Evolutionary conservation across 2,888 invertebrate species (phyloP).

Genomic region (Ptychoptera albimana): DNA sequence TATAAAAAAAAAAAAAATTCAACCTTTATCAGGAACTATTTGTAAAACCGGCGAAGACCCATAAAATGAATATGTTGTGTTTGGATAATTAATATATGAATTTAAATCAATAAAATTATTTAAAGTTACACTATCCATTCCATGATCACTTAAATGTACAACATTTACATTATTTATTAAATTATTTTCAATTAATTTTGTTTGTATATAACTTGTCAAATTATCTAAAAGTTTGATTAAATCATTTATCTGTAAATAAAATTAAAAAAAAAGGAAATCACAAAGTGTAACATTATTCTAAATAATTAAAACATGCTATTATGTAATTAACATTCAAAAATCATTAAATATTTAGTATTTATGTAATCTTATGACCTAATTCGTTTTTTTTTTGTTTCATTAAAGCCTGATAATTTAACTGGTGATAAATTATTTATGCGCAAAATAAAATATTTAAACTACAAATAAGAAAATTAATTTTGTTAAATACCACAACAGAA

Average conservation of each 20-base stretch:
- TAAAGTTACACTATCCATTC: slow-evolving; percentile 41
- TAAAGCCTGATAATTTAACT: too few species aligned
- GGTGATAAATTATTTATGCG: neutral
- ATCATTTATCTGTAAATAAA: slow-evolving; percentile 16
- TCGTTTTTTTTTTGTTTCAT: too few species aligned
- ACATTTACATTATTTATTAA: slow-evolving; percentile 41
- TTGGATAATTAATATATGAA: slow-evolving; percentile 27
- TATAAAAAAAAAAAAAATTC: neutral
- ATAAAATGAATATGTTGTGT: slow-evolving; percentile 32
- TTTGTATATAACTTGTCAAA: slow-evolving; percentile 39
- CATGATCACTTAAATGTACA: slow-evolving; percentile 57
- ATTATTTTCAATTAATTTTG: slow-evolving; percentile 33
- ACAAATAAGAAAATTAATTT: neutral
- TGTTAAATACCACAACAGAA: slow-evolving; percentile 20
- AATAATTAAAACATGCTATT: neutral
- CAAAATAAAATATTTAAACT: neutral
- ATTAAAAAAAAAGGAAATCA: neutral
- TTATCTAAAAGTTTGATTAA: slow-evolving; percentile 34
- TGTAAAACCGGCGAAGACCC: slow-evolving; percentile 41
- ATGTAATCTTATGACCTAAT: too few species aligned
- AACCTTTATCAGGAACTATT: slow-evolving; percentile 41
- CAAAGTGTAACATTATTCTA: neutral
- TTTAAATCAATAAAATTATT: slow-evolving; percentile 39
- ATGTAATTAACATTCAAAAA: too few species aligned
- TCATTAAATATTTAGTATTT: too few species aligned